Conservation (phyloP, 2,888 invertebrate species). For the Stenodera caucasica region DNA sequence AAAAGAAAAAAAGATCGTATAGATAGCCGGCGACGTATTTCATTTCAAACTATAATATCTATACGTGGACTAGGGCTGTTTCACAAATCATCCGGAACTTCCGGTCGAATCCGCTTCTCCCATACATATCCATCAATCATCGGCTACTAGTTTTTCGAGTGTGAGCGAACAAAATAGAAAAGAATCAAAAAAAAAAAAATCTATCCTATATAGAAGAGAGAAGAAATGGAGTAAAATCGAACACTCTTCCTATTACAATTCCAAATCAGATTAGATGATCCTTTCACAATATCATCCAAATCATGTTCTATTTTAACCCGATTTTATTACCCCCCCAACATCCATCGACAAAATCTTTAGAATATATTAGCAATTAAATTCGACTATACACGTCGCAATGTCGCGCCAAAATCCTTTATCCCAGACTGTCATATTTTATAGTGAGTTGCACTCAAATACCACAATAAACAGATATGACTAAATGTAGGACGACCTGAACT, state of each 20-base stretch:
- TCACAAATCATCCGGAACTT: constrained; percentile 6
- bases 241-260: neutral
- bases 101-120: neutral
- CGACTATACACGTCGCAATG: constrained; percentile 15
- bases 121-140: constrained; percentile 5
- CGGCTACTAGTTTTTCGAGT: neutral
- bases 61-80: constrained; percentile 3
- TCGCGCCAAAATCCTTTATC: constrained; percentile 11
- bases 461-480: constrained; percentile 22
- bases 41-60: neutral
- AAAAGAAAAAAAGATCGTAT: too few relatives aligned
- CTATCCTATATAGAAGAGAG: too few relatives aligned
- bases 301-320: neutral
- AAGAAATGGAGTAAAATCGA: neutral
- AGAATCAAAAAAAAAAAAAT: neutral
- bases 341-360: constrained; percentile 1
- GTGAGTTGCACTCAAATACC: constrained; percentile 14
- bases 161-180: neutral
- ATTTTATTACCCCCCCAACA: constrained; percentile 1
- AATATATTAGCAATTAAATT: constrained; percentile 24
- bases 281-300: neutral
- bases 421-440: constrained; percentile 15
- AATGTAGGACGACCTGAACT: constrained; percentile 23
- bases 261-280: constrained; percentile 1
- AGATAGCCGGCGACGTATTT: neutral